Evolutionary conservation across 1,140 invertebrate genomes (phyloP).

Genomic region (Agrypnia vestita): DNA sequence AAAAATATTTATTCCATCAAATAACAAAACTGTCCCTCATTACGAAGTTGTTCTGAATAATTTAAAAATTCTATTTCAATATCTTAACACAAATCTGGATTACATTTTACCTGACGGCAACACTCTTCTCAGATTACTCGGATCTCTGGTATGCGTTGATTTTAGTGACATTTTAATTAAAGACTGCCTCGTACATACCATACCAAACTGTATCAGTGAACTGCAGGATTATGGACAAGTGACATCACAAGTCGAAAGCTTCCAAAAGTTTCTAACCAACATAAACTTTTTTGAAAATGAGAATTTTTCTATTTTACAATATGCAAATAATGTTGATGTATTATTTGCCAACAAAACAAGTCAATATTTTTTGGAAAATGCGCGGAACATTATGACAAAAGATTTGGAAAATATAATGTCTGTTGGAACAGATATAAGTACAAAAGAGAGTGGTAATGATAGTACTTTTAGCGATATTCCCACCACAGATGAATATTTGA

Average conservation of each 20-base stretch:
- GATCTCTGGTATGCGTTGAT: conserved; percentile 75
- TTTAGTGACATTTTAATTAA: conserved; percentile 81
- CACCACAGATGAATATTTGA: conserved; percentile 62
- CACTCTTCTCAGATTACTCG: conserved; percentile 77
- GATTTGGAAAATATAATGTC: conserved; percentile 86
- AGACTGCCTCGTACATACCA: conserved; percentile 82
- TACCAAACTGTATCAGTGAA: conserved; percentile 83
- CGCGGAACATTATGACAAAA: conserved; percentile 84
- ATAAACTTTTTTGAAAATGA: conserved; percentile 74
- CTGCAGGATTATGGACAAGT: conserved; percentile 79
- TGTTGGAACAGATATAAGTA: conserved; percentile 66
- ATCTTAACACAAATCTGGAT: conserved; percentile 75
- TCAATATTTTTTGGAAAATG: conserved; percentile 80
- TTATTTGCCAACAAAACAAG: conserved; percentile 87
- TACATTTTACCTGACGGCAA: conserved; percentile 69
- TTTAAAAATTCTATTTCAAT: conserved; percentile 76
- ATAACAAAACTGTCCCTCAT: conserved; percentile 67
- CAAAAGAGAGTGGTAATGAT: conserved; percentile 59
- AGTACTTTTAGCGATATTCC: conserved; percentile 48
- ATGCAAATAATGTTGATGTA: conserved; percentile 83
- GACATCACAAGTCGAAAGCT: conserved; percentile 77
- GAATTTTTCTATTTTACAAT: conserved; percentile 76
- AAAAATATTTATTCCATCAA: conserved; percentile 68
- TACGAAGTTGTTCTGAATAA: conserved; percentile 78
- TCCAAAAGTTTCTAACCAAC: conserved; percentile 78